Evolutionary conservation across 2,888 invertebrate genomes (phyloP).

Genomic region (Cerastoderma edule): DNA sequence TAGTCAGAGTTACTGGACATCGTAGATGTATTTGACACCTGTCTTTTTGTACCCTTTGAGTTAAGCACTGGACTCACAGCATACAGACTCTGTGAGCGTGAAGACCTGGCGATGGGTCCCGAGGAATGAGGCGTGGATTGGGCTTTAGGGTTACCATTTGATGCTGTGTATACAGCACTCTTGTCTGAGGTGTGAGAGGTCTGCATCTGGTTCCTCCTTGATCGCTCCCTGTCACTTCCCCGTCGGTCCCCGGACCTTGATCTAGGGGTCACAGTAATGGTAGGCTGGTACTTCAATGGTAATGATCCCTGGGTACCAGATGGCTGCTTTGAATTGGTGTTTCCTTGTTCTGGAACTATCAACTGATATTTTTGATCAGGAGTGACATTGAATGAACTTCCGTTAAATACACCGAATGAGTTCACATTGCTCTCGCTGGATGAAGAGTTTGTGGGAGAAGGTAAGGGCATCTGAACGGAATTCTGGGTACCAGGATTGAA

Average conservation of each 20-base stretch:
- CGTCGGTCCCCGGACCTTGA: conserved; percentile 54
- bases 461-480: conserved; percentile 69
- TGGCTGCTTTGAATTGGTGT: conserved; percentile 20
- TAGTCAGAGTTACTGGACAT: conserved; percentile 58
- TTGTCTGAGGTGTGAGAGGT: conserved; percentile 39
- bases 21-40: conserved; percentile 28
- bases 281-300: conserved; percentile 72
- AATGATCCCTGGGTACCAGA: conserved; percentile 27
- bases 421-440: conserved; percentile 60
- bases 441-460: conserved; percentile 67
- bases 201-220: conserved; percentile 41
- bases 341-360: conserved; percentile 57
- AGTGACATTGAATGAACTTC: conserved; percentile 39
- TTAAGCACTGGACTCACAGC: conserved; percentile 62
- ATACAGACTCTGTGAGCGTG: conserved; percentile 50
- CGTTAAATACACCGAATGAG: conserved; percentile 25
- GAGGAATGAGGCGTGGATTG: conserved; percentile 51
- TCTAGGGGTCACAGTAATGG: conserved; percentile 70
- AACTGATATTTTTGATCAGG: conserved; percentile 62
- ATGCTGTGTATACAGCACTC: conserved; percentile 34
- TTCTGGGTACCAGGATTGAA: conserved; percentile 68
- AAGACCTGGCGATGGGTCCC: conserved; percentile 7
- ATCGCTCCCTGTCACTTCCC: conserved; percentile 33
- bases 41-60: conserved; percentile 44
- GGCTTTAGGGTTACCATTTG: conserved; percentile 41